Percentiles rank a stretch among this genome's conserved stretches.
phyloP scores from a whole-genome alignment of 2,113 vertebrate species.

The Lophochroa leadbeateri region DNA sequence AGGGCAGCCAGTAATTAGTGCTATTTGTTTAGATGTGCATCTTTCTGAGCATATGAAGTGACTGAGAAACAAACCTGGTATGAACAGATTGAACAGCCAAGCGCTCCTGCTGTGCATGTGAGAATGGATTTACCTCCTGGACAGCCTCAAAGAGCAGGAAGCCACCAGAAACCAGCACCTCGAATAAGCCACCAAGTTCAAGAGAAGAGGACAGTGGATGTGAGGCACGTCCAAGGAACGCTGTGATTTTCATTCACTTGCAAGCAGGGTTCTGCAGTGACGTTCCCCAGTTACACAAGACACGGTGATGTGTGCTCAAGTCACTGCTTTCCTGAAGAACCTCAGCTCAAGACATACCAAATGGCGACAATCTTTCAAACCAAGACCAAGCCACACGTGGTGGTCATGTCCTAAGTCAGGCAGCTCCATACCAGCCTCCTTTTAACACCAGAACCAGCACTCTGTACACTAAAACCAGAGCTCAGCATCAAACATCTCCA shows the following conservation, averaged over 20 bases:
- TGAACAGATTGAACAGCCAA: not conserved
- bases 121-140: conserved; percentile 22
- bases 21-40: not conserved
- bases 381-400: not conserved
- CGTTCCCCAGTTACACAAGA: not conserved
- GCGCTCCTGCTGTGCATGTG: not conserved
- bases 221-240: not conserved
- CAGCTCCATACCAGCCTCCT: not conserved
- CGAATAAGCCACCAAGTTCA: not conserved
- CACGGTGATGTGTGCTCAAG: fast-evolving
- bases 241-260: not conserved
- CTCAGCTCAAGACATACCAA: not conserved
- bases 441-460: not conserved
- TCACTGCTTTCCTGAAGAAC: not conserved
- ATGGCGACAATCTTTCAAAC: not conserved
- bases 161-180: not conserved
- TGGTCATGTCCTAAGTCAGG: not conserved
- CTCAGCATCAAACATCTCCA: not conserved
- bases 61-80: not conserved
- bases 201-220: not conserved
- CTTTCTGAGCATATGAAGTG: not conserved
- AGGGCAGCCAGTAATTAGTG: not conserved
- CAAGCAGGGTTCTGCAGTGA: not conserved
- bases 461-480: not conserved
- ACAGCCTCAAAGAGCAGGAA: not conserved